phyloP scores from a whole-genome alignment of 2,113 vertebrate species.

The Ammodytes dubius region DNA sequence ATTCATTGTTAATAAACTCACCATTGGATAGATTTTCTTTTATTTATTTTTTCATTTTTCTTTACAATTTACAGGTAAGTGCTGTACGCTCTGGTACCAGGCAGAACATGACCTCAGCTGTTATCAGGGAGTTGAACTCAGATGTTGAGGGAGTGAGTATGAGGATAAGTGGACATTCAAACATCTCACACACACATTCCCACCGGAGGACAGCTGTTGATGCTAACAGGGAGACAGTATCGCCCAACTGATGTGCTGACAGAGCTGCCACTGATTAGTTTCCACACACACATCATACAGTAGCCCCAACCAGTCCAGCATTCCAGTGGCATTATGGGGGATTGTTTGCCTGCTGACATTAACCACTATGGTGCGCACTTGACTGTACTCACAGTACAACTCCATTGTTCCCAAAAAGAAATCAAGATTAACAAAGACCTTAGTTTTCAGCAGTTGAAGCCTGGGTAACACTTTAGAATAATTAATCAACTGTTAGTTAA shows the following conservation, averaged over 20 bases:
- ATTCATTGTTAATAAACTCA: not conserved
- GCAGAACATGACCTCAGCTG: slow-evolving; percentile 40
- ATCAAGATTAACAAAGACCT: not conserved
- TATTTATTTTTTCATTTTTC: no score
- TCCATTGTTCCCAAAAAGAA: not conserved
- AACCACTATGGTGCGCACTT: not conserved
- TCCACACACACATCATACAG: slow-evolving; percentile 22
- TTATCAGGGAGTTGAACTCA: slow-evolving; percentile 27
- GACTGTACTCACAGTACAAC: not conserved
- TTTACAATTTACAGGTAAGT: slow-evolving; percentile 15
- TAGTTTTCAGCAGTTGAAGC: not conserved
- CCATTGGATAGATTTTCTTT: no score
- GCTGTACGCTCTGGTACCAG: slow-evolving; percentile 21
- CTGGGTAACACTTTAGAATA: slow-evolving; percentile 1
- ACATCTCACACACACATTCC: not conserved
- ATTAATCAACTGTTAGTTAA: no score
- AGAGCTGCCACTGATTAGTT: slow-evolving; percentile 16
- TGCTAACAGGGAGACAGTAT: slow-evolving; percentile 39
- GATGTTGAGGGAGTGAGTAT: slow-evolving; percentile 23
- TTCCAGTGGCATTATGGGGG: not conserved
- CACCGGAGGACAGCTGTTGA: slow-evolving; percentile 38
- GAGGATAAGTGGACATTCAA: not conserved
- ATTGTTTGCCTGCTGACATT: not conserved
- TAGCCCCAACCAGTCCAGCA: not conserved
- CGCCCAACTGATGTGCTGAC: slow-evolving; percentile 35